These are phyloP conservation scores for Drosophila hydei DNA, from an alignment of 1,140 invertebrate species.

Conservation along the genomic window DNA sequence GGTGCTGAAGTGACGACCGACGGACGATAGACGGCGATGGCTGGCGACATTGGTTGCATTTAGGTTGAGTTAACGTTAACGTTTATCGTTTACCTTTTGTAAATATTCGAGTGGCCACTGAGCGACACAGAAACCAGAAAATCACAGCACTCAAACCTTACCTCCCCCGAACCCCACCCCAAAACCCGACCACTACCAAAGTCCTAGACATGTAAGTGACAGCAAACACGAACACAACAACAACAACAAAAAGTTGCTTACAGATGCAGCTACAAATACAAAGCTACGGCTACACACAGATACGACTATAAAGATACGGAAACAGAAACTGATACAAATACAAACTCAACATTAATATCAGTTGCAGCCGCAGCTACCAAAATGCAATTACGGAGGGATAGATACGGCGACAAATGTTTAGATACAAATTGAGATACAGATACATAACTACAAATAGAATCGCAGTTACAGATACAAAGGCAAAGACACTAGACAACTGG, in stretches of 20 bases:
- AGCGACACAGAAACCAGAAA: constrained; percentile 21
- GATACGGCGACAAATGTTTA: too few relatives aligned
- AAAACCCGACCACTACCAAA: constrained; percentile 12
- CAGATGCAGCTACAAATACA: neutral
- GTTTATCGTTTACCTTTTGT: constrained; percentile 71
- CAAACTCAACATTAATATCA: neutral
- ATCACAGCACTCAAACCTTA: constrained; percentile 7
- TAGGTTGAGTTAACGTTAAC: constrained; percentile 73
- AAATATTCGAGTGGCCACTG: constrained; percentile 68
- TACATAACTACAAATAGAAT: too few relatives aligned
- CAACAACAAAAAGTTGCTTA: constrained; percentile 29
- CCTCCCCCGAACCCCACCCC: constrained; percentile 9
- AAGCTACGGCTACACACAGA: constrained; percentile 10
- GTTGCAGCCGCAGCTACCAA: too few relatives aligned
- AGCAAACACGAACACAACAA: constrained; percentile 29
- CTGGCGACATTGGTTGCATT: constrained; percentile 64
- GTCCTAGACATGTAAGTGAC: constrained; percentile 58
- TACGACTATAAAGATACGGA: neutral
- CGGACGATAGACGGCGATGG: constrained; percentile 10
- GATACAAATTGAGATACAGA: too few relatives aligned
- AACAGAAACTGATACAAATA: constrained; percentile 7
- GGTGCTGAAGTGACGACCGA: constrained; percentile 44
- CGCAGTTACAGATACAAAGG: neutral
- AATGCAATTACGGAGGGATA: too few relatives aligned
- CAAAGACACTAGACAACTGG: neutral